Conservation (phyloP, 2,888 invertebrate species). For the Sphecodes monilicornis region DNA sequence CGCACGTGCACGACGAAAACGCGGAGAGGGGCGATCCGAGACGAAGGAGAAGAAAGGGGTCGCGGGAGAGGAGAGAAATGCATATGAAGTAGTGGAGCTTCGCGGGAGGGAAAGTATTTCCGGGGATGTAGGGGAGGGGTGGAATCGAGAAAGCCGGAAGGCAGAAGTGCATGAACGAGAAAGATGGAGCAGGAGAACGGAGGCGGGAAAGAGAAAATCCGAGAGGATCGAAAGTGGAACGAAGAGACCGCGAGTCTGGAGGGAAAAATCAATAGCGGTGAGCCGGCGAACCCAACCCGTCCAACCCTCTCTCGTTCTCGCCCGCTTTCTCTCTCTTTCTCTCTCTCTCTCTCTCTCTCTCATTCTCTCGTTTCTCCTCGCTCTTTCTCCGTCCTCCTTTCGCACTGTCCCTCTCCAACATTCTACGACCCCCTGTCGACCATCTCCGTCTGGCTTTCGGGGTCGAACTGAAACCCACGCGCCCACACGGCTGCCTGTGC, state of each 20-base stretch:
- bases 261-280: constrained; percentile 84
- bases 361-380: constrained; percentile 50
- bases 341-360: constrained; percentile 33
- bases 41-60: constrained; percentile 14
- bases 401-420: constrained; percentile 2
- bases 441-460: constrained; percentile 65
- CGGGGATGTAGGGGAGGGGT: constrained; percentile 49
- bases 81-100: constrained; percentile 19
- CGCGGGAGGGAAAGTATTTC: constrained; percentile 51
- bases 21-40: neutral
- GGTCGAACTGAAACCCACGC: constrained; percentile 77
- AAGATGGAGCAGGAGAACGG: constrained; percentile 63
- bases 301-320: constrained; percentile 69
- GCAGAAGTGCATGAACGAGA: constrained; percentile 28
- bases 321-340: constrained; percentile 46
- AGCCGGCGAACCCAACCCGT: constrained; percentile 83
- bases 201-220: constrained; percentile 61
- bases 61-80: constrained; percentile 26
- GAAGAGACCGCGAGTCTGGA: constrained; percentile 83
- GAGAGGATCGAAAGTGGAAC: constrained; percentile 74
- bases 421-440: constrained; percentile 21
- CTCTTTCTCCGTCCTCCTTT: constrained; percentile 37
- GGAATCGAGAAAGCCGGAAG: constrained; percentile 45
- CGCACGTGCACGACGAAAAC: constrained; percentile 27
- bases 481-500: constrained; percentile 61